phyloP scores from a whole-genome alignment of 2,888 invertebrate species.

The Drosophila anceps region DNA sequence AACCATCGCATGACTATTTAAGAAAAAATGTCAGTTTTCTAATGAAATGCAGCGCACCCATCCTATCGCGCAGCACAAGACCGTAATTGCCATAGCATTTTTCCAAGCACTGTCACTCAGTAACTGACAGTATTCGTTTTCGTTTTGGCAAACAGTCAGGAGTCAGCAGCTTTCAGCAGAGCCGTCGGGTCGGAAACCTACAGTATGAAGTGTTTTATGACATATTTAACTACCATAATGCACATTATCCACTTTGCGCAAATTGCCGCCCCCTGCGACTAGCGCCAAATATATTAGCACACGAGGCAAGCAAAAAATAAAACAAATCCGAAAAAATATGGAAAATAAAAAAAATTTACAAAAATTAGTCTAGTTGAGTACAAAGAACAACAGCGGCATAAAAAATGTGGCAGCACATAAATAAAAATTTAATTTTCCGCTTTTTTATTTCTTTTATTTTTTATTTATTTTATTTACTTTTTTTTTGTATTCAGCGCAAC shows the following conservation, averaged over 20 bases:
- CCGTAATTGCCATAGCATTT: slow-evolving; percentile 63
- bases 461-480: slow-evolving; percentile 33
- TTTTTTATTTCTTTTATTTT: slow-evolving; percentile 18
- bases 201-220: slow-evolving; percentile 77
- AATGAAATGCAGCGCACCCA: slow-evolving; percentile 31
- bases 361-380: slow-evolving; percentile 59
- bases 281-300: slow-evolving; percentile 70
- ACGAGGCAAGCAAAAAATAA: slow-evolving; percentile 38
- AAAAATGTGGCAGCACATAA: slow-evolving; percentile 78
- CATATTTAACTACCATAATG: slow-evolving; percentile 81
- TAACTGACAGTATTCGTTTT: slow-evolving; percentile 65
- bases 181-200: slow-evolving; percentile 33
- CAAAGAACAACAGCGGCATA: slow-evolving; percentile 57
- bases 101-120: slow-evolving; percentile 62
- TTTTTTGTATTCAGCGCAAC: slow-evolving; percentile 31
- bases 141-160: slow-evolving; percentile 41
- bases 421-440: slow-evolving; percentile 77
- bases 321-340: slow-evolving; percentile 2
- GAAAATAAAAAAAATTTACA: slow-evolving; percentile 18
- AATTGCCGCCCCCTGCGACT: slow-evolving; percentile 78
- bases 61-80: slow-evolving; percentile 13
- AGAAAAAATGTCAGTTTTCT: slow-evolving; percentile 32
- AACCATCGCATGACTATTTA: slow-evolving; percentile 42
- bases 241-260: slow-evolving; percentile 79
- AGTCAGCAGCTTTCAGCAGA: slow-evolving; percentile 28